Base-by-base conservation (phyloP, 2,113 vertebrate genomes). In the Nerophis lumbriciformis region DNA sequence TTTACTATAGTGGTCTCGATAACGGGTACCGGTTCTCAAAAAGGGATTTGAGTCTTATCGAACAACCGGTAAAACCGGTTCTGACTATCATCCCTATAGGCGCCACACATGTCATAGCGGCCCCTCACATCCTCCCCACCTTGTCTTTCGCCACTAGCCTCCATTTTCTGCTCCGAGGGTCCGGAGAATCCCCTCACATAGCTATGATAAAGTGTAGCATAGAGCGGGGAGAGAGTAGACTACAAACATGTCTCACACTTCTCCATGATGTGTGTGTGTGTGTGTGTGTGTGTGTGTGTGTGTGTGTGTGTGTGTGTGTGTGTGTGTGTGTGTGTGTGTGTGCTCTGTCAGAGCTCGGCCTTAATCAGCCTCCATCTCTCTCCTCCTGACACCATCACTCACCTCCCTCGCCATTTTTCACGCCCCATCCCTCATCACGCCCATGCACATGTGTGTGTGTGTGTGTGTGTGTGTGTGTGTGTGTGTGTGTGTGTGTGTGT, bases 91-190 rank as follows among this genome's bases (percentile, higher is more conserved):
- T 28, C 28, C 28, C 28, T 28, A 28, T 28, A 28, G 42, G 42
- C 42, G 3, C 42, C 42, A 45, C 42, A 12, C 10, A 45, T 12
- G 42, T 45, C 42, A 45, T 45, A 9, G 6, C 54, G 3, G 4
- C 53, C 35, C 14, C 6, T 9, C 5, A 13, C 9, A 2, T 3
- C 42, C 42, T 11, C 42, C 81, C 79, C 71, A 54, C 35, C 42
- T 75, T 61, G 79, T 82, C 55, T 77, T 64, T 66, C 80, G 79
- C 58, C 67, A 78, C 82, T 80, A 71, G 61, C 71, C 85, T 86
- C 85, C 80, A 88, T 90, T 90, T 88, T 86, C 84, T 83, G 84
- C 85, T 86, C 85, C 63, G 60, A 82, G 78, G 84, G 77, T 82
- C 83, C 59, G 65, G 71, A 83, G 81, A 84, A 85, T 82, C 76